Base-by-base conservation (phyloP, 2,113 vertebrate genomes). In the Oryzias curvinotus region DNA sequence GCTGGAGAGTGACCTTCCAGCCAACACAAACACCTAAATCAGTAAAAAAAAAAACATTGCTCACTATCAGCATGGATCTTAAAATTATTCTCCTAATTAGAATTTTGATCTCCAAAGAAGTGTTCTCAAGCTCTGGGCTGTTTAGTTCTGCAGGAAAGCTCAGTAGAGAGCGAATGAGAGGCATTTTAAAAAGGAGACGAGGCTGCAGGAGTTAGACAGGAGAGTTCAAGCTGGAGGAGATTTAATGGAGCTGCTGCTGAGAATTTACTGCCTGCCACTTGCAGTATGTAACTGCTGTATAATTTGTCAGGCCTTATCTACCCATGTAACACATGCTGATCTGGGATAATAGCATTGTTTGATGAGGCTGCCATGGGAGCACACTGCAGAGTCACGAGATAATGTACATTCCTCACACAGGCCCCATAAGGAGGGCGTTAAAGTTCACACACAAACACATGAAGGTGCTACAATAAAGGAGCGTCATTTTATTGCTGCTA, bases 61-160 rank as follows among this genome's bases (percentile, higher is more conserved):
- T 78, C 66, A 63, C 72, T 71, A 84, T 86, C 84, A 71, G 78
- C 64, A 69, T 81, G 70, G 78, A 79, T 85, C 72, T 83, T 77
- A 55, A 82, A 85, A 80, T 77, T 72, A 85, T 89, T 85, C 87
- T 14, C 84, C 85, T 85, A 82, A 88, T 88, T 85, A 71, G 63
- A 78, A 79, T 78, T 69, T 68, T 73, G 68, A 84, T 84, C 71
- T 73, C 67, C 59, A 61, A 77, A 70, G 71, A 55, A 71, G 53
- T 62, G 73, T 14, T 18, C 66, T 59, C 49, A n/a, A 52, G 68
- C 50, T 46, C 44, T 62, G 44, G 54, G 14, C 71, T 78, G 77
- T 81, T 88, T 66, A 47, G 78, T 54, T 82, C 81, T 75, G 83
- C 74, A 71, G 75, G 23, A 57, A 76, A 71, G 41, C 70, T 71